These are phyloP conservation scores for Meta bourneti DNA, from an alignment of 2,888 invertebrate species.

Conservation along the genomic window DNA sequence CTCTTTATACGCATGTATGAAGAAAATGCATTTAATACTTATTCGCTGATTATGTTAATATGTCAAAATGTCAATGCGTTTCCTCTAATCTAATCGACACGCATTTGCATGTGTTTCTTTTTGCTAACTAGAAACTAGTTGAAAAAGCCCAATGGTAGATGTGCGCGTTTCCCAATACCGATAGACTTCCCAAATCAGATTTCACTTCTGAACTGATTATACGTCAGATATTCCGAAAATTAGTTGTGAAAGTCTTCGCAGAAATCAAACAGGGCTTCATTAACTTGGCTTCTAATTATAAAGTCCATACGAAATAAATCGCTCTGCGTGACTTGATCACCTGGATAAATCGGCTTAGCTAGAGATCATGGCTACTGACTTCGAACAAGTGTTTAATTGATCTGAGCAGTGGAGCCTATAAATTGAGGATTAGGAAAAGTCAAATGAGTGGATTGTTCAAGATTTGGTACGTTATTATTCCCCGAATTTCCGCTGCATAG, in stretches of 20 bases:
- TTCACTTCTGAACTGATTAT: not conserved
- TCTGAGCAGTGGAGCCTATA: slow-evolving; percentile 39
- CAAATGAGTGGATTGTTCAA: not conserved
- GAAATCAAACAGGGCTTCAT: slow-evolving; percentile 40
- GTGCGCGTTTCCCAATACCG: too few species aligned
- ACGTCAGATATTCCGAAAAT: slow-evolving; percentile 13
- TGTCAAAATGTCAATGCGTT: too few species aligned
- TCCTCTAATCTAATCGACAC: too few species aligned
- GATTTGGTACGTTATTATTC: too few species aligned
- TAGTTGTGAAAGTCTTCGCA: slow-evolving; percentile 22
- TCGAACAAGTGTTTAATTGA: slow-evolving; percentile 63
- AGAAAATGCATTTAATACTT: too few species aligned
- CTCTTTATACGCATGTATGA: too few species aligned
- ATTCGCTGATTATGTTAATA: too few species aligned
- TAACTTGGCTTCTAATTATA: slow-evolving; percentile 45
- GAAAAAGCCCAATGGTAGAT: too few species aligned
- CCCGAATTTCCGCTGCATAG: too few species aligned
- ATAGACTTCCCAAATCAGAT: not conserved
- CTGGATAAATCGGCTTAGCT: slow-evolving; percentile 39
- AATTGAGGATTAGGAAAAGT: slow-evolving; percentile 38
- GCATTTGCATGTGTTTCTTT: too few species aligned
- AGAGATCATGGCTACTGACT: slow-evolving; percentile 48
- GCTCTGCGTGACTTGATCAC: slow-evolving; percentile 41
- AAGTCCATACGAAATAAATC: slow-evolving; percentile 41
- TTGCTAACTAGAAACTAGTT: too few species aligned